These are phyloP conservation scores for Drusus annulatus DNA, from an alignment of 1,140 invertebrate genomes.

Conservation along the genomic window DNA sequence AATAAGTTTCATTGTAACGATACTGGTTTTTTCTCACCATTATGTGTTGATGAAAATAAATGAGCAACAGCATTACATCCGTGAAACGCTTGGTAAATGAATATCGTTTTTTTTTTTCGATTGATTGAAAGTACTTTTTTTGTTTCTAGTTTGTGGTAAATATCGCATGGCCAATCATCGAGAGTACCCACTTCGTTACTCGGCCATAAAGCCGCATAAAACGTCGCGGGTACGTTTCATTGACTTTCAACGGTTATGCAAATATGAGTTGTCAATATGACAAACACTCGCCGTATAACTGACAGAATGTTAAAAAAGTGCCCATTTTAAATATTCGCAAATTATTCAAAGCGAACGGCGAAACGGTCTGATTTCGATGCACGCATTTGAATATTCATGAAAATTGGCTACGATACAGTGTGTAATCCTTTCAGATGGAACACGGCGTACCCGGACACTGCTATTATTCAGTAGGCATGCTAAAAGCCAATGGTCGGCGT, in stretches of 20 bases:
- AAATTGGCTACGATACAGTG: slow-evolving; percentile 10
- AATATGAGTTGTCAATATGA: slow-evolving; percentile 33
- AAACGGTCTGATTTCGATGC: slow-evolving; percentile 36
- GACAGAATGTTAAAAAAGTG: slow-evolving; percentile 29
- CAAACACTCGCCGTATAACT: slow-evolving; percentile 4
- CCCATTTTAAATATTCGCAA: slow-evolving; percentile 45
- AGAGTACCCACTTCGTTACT: too few species aligned
- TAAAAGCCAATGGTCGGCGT: neutral
- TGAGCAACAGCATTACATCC: neutral
- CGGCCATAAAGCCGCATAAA: too few species aligned
- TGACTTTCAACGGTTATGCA: neutral
- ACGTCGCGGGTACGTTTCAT: neutral
- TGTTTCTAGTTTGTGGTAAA: too few species aligned
- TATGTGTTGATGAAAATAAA: too few species aligned
- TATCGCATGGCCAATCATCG: too few species aligned
- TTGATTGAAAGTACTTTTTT: too few species aligned
- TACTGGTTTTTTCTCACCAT: too few species aligned
- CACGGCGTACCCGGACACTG: neutral
- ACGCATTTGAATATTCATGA: slow-evolving; percentile 53
- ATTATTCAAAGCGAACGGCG: slow-evolving; percentile 44
- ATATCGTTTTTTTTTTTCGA: too few species aligned
- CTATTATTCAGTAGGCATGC: slow-evolving; percentile 29
- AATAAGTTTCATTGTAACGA: too few species aligned
- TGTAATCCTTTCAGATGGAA: slow-evolving; percentile 20
- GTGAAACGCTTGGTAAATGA: neutral